A percentile compares a stretch with the other conserved stretches of the same genome.
Evolutionary conservation across 2,113 vertebrate species (phyloP).

Genomic region (Pterophyllum scalare): DNA sequence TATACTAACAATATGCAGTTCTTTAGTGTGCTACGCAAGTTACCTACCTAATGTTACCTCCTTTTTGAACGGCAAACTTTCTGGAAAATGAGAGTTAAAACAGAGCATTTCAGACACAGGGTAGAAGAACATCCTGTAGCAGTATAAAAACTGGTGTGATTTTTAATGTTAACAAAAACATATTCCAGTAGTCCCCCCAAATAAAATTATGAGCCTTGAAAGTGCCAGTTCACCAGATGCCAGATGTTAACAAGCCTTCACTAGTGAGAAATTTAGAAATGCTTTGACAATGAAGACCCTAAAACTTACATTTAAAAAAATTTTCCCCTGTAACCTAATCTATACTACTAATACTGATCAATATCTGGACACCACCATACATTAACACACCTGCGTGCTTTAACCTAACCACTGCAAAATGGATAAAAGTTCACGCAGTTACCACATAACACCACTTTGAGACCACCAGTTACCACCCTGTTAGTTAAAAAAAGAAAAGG

Average conservation of each 20-base stretch:
- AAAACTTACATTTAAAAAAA: background rate
- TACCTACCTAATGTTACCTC: background rate
- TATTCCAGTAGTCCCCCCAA: background rate
- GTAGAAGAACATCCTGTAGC: background rate
- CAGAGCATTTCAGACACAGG: background rate
- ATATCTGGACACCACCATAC: background rate
- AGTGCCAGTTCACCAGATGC: background rate
- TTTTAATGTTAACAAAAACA: background rate
- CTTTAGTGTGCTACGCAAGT: background rate
- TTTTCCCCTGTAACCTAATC: background rate
- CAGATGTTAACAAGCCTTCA: background rate
- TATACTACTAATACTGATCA: no score
- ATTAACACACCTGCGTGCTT: background rate
- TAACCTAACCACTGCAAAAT: background rate
- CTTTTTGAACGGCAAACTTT: background rate
- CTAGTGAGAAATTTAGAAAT: background rate
- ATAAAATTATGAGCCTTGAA: background rate
- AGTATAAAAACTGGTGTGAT: background rate
- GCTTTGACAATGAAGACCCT: background rate
- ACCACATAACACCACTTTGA: background rate
- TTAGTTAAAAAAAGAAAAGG: background rate
- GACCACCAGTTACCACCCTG: background rate
- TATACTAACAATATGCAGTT: background rate
- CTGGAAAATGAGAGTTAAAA: background rate
- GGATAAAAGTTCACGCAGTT: background rate